phyloP scores from a whole-genome alignment of 2,113 vertebrate genomes.

The Cairina moschata region DNA sequence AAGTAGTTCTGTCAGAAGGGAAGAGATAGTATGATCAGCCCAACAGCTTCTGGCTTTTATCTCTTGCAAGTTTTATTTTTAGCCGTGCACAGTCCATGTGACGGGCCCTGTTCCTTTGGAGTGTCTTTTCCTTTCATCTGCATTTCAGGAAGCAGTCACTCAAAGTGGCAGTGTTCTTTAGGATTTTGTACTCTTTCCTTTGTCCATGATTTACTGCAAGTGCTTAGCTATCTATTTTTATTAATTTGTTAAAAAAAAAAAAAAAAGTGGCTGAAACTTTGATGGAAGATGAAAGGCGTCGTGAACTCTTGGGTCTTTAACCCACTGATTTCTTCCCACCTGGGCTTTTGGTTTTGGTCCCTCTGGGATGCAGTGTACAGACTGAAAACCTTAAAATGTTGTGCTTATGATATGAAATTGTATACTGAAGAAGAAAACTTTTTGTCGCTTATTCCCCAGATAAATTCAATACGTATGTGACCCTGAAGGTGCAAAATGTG shows the following conservation, averaged over 20 bases:
- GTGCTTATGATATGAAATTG: not conserved
- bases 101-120: not conserved
- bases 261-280: not conserved
- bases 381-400: not conserved
- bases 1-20: not conserved
- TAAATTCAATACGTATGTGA: slow-evolving; percentile 95
- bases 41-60: not conserved
- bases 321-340: not conserved
- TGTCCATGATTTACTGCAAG: not conserved
- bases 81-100: not conserved
- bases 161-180: not conserved
- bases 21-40: rapidly evolving
- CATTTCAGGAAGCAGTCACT: not conserved
- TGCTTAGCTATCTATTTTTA: not conserved
- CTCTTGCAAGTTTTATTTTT: not conserved
- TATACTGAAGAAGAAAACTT: not conserved
- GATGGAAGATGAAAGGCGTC: not conserved
- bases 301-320: not conserved
- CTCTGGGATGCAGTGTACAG: not conserved
- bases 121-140: not conserved
- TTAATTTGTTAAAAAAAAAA: not conserved
- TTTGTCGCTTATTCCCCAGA: slow-evolving; percentile 75
- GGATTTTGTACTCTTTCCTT: not conserved
- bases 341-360: not conserved
- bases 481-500: slow-evolving; percentile 96